These are phyloP conservation scores for Rhagium mordax DNA, from an alignment of 2,888 invertebrate genomes.

Conservation along the genomic window DNA sequence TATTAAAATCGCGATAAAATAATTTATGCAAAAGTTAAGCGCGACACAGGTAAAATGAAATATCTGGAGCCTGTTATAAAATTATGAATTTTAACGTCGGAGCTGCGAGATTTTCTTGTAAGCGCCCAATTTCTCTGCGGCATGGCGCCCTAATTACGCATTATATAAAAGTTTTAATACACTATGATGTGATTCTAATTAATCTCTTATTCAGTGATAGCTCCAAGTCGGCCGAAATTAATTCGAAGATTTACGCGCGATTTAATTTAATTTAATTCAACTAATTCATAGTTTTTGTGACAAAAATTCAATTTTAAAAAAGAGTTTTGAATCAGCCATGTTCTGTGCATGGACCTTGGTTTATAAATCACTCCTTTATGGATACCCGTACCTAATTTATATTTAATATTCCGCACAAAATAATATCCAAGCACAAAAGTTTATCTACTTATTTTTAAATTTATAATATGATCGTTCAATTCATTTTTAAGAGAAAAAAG, in stretches of 20 bases:
- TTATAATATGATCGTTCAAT: conserved; percentile 6
- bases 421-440: no score
- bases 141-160: neutral
- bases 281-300: no score
- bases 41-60: neutral
- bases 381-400: neutral
- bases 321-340: no score
- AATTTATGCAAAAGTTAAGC: neutral
- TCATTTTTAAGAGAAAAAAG: conserved; percentile 32
- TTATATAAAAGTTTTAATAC: neutral
- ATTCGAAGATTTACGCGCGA: neutral
- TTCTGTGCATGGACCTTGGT: no score
- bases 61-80: neutral
- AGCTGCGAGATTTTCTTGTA: neutral
- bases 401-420: neutral
- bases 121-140: neutral
- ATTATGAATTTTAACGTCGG: neutral
- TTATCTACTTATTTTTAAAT: no score
- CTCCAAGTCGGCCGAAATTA: neutral
- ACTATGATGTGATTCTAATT: neutral
- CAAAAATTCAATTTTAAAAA: no score
- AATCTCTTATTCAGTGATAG: neutral
- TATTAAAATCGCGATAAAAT: neutral
- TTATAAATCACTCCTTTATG: no score
- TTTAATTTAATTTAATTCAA: no score